Percentiles rank a stretch among this genome's conserved stretches.
Conservation (phyloP, 2,888 invertebrate genomes). For the Eristalinus aeneus region DNA sequence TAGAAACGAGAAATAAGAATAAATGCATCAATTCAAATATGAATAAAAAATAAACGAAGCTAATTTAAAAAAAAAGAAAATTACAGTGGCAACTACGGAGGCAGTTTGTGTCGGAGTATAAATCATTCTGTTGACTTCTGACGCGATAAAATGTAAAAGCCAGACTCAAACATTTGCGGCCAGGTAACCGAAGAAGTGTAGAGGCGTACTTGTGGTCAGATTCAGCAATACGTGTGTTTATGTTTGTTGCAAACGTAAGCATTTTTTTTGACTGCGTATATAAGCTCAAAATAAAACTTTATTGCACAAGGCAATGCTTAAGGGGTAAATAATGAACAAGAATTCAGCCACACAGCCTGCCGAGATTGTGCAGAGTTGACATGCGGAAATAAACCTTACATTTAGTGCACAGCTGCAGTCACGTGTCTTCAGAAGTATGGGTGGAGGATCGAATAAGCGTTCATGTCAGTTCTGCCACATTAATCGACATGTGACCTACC, state of each 20-base stretch:
- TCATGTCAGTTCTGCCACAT: background rate
- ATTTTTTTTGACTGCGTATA: slow-evolving; percentile 54
- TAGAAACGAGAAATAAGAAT: no score
- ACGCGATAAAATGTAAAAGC: slow-evolving; percentile 52
- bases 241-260: background rate
- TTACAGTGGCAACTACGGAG: slow-evolving; percentile 47
- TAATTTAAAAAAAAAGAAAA: slow-evolving; percentile 9
- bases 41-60: slow-evolving; percentile 9
- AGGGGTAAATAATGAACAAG: background rate
- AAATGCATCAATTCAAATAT: slow-evolving; percentile 45
- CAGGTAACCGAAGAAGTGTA: slow-evolving; percentile 42
- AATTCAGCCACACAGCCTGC: slow-evolving; percentile 28
- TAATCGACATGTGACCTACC: background rate
- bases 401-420: slow-evolving; percentile 4
- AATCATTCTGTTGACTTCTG: background rate
- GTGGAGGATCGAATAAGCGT: background rate
- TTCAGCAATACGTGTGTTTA: background rate
- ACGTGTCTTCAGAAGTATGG: background rate
- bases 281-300: slow-evolving; percentile 36
- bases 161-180: slow-evolving; percentile 30
- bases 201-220: slow-evolving; percentile 55
- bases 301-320: slow-evolving; percentile 29
- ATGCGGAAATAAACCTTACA: background rate
- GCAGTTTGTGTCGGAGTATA: slow-evolving; percentile 4
- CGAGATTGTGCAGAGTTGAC: slow-evolving; percentile 30